A percentile compares a stretch with the other conserved stretches of the same genome.
These are phyloP conservation scores for Aldrovandia affinis DNA, from an alignment of 2,797 vertebrate species.

Conservation along the genomic window DNA sequence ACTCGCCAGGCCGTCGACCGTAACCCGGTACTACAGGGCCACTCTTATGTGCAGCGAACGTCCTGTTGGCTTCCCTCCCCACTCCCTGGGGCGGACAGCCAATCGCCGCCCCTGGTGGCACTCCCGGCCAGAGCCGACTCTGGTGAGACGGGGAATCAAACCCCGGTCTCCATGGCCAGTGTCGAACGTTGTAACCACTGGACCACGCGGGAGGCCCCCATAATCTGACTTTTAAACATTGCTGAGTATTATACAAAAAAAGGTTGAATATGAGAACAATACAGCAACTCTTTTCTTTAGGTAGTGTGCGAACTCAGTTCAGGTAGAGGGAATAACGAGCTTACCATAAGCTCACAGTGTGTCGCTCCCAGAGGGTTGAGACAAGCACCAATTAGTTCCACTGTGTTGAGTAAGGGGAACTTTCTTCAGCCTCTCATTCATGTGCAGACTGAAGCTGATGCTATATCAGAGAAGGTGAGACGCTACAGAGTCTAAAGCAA, in stretches of 20 bases:
- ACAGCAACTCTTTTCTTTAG: neutral
- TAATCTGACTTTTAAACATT: neutral
- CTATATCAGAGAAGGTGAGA: slow-evolving; percentile 12
- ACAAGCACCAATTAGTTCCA: neutral
- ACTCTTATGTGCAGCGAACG: too few species aligned
- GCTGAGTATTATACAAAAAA: neutral
- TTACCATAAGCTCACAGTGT: neutral
- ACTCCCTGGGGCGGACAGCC: too few species aligned
- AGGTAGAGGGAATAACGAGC: neutral
- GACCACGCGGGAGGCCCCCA: too few species aligned
- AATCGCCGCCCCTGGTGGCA: too few species aligned
- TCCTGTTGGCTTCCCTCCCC: too few species aligned
- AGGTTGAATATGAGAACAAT: neutral
- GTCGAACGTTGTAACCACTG: too few species aligned
- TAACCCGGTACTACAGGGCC: too few species aligned
- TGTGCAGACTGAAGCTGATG: neutral
- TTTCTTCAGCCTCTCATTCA: neutral
- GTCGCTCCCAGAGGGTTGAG: neutral
- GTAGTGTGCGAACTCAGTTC: neutral
- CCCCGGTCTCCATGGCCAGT: too few species aligned
- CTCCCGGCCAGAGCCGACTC: too few species aligned
- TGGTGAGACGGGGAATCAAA: too few species aligned
- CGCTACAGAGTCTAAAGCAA: neutral
- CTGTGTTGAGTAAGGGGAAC: neutral
- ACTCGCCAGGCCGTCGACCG: too few species aligned